Conservation (phyloP, 2,113 vertebrate species). For the Mola mola region DNA sequence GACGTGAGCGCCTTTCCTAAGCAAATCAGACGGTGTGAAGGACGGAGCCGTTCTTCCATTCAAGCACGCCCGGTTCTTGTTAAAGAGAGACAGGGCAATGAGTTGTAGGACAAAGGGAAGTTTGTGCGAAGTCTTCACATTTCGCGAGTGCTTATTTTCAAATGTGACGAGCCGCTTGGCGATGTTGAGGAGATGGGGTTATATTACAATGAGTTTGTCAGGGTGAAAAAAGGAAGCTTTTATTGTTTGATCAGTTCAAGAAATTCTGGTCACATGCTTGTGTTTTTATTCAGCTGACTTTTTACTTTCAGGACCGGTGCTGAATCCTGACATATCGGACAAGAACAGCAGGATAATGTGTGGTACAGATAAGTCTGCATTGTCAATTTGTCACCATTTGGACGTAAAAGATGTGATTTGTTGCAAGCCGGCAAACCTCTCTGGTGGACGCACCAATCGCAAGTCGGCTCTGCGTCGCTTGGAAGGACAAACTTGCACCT, state of each 20-base stretch:
- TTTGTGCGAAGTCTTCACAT: slow-evolving; percentile 65
- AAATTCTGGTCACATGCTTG: too few species aligned
- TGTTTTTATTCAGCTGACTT: too few species aligned
- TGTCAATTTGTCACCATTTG: slow-evolving; percentile 35
- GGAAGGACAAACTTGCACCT: slow-evolving; percentile 77
- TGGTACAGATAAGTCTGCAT: slow-evolving; percentile 9
- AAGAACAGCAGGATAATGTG: slow-evolving; percentile 39
- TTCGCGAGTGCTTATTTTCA: slow-evolving; percentile 60
- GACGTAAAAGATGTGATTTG: background rate
- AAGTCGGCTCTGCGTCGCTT: slow-evolving; percentile 54
- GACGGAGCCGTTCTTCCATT: slow-evolving; percentile 73
- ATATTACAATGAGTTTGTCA: too few species aligned
- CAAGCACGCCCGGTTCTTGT: slow-evolving; percentile 71
- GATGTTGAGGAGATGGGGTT: too few species aligned
- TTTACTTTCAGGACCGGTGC: too few species aligned
- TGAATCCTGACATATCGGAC: slow-evolving; percentile 44
- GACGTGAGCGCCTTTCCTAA: slow-evolving; percentile 76
- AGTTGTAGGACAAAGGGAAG: slow-evolving; percentile 74
- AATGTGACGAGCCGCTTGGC: slow-evolving; percentile 34
- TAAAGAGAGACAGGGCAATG: slow-evolving; percentile 67
- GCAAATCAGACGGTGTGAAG: slow-evolving; percentile 84
- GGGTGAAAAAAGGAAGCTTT: too few species aligned
- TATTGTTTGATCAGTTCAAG: too few species aligned
- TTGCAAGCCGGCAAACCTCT: background rate
- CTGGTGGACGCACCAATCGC: too few species aligned